These are phyloP conservation scores for Drepanosiphum platanoidis DNA, from an alignment of 2,888 invertebrate species.

Conservation along the genomic window DNA sequence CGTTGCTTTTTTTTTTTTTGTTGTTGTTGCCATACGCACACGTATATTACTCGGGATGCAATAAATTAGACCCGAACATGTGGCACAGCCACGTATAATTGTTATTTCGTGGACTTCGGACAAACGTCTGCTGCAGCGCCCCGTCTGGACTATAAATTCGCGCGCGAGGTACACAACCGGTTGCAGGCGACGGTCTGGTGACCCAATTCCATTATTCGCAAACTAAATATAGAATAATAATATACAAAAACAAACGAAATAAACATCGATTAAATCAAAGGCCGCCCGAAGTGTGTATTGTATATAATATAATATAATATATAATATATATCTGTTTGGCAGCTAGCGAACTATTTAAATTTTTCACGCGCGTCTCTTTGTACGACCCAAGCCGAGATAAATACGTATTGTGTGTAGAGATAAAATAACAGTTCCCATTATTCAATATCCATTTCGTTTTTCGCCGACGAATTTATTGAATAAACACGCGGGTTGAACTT, in stretches of 20 bases:
- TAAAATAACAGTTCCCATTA: no score
- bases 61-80: constrained; percentile 36
- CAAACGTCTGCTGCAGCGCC: constrained; percentile 3
- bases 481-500: no score
- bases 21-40: not conserved
- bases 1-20: not conserved
- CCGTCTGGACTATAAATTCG: constrained; percentile 45
- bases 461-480: no score
- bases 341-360: no score
- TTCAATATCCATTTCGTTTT: no score
- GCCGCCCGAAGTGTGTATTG: not conserved
- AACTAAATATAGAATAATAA: constrained; percentile 8
- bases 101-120: constrained; percentile 32
- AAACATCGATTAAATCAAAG: not conserved
- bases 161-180: constrained; percentile 35
- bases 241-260: no score
- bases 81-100: constrained; percentile 10
- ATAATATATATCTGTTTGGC: no score
- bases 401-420: no score
- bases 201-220: constrained; percentile 31
- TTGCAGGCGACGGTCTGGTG: constrained; percentile 43
- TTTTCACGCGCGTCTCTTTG: no score
- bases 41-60: not conserved
- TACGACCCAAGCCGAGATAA: no score
- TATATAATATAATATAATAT: no score